These are phyloP conservation scores for Smittia sp. DNA, from an alignment of 2,888 invertebrate genomes.

Conservation along the genomic window DNA sequence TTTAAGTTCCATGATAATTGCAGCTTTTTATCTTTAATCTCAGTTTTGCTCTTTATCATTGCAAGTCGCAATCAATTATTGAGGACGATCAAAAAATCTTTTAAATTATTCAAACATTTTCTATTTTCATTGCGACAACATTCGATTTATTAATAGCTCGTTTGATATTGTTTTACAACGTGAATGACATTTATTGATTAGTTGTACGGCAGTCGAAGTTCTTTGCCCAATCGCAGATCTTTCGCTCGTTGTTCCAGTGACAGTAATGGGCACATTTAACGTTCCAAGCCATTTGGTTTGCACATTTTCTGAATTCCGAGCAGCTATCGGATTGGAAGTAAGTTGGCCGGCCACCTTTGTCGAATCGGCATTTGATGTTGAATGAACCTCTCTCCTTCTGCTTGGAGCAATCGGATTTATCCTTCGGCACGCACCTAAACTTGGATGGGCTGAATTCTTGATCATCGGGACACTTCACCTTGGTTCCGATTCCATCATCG, in stretches of 20 bases:
- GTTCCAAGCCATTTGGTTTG: conserved; percentile 3
- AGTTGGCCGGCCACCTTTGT: neutral
- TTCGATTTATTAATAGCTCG: neutral
- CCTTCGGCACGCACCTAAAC: neutral
- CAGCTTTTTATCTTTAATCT: too few species aligned
- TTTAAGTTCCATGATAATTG: too few species aligned
- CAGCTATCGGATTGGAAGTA: conserved; percentile 6
- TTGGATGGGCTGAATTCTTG: neutral
- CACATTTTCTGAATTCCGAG: conserved; percentile 25
- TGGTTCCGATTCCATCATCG: conserved; percentile 27
- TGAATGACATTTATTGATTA: neutral
- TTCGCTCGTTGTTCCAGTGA: conserved; percentile 5
- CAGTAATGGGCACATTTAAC: conserved; percentile 16
- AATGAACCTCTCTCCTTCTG: neutral
- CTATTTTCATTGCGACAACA: neutral
- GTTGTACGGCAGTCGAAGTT: neutral
- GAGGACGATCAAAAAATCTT: too few species aligned
- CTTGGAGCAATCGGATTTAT: neutral
- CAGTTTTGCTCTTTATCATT: too few species aligned
- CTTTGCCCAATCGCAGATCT: conserved; percentile 19
- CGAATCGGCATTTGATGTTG: conserved; percentile 16
- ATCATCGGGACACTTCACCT: neutral
- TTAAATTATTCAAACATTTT: neutral
- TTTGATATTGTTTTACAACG: too few species aligned
- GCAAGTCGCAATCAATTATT: too few species aligned